A percentile compares a stretch with the other conserved stretches of the same genome.
Conservation (phyloP, 1,140 invertebrate species). For the Aphelinus atriplicis region DNA sequence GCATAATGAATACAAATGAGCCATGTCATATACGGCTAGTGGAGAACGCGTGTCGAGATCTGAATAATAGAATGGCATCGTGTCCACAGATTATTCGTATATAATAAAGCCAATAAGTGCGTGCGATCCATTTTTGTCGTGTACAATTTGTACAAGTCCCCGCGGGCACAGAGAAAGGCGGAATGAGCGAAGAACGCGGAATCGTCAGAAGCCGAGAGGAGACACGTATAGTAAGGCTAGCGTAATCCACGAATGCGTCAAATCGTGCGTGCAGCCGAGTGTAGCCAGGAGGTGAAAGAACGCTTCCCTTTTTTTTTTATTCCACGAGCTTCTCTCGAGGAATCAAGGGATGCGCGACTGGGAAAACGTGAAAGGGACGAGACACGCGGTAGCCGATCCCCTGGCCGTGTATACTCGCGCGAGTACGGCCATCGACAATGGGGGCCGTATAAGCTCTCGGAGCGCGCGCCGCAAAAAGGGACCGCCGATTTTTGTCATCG, state of each 20-base stretch:
- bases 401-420: not conserved
- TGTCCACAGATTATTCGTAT: too few relatives aligned
- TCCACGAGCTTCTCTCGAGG: not conserved
- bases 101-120: not conserved
- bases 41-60: too few relatives aligned
- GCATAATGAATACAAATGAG: constrained; percentile 3
- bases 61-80: too few relatives aligned
- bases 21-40: not conserved
- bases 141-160: constrained; percentile 19
- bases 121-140: constrained; percentile 12
- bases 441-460: too few relatives aligned
- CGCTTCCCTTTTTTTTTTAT: not conserved
- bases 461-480: constrained; percentile 42
- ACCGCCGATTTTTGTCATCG: constrained; percentile 26
- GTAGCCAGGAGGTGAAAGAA: not conserved
- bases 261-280: constrained; percentile 15
- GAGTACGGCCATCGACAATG: constrained; percentile 10
- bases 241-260: constrained; percentile 31
- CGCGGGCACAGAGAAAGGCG: not conserved
- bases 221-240: not conserved
- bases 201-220: not conserved
- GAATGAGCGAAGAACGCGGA: not conserved
- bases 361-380: constrained; percentile 14
- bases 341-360: not conserved
- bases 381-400: not conserved